These are phyloP conservation scores for Drosophila kohkoa DNA, from an alignment of 1,140 invertebrate genomes.

Conservation along the genomic window DNA sequence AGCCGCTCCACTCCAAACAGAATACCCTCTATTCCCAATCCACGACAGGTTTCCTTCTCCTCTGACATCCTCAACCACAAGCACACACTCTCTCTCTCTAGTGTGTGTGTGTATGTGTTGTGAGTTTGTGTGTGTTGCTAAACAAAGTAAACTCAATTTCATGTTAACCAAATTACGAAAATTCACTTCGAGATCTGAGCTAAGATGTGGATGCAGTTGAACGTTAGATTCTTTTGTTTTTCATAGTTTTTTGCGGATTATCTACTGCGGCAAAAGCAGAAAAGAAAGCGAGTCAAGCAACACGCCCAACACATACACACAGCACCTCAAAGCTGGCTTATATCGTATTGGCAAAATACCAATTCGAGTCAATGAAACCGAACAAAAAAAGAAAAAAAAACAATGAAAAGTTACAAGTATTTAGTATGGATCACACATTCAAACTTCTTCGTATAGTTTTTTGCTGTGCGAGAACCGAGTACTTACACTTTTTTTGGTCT, in stretches of 20 bases:
- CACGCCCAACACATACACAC: background rate
- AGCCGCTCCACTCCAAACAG: constrained; percentile 2
- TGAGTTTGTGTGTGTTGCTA: constrained; percentile 10
- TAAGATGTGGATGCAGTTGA: background rate
- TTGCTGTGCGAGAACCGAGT: background rate
- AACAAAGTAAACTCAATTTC: constrained; percentile 46
- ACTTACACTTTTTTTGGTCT: constrained; percentile 69
- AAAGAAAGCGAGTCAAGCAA: constrained; percentile 38
- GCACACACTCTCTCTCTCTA: background rate
- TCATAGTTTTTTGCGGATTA: background rate
- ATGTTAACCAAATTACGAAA: constrained; percentile 48
- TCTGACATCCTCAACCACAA: no score
- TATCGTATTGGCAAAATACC: constrained; percentile 57
- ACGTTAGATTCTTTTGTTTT: constrained; percentile 3
- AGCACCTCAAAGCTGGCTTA: background rate
- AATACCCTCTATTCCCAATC: background rate
- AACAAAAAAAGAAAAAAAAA: constrained; percentile 20
- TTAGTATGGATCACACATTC: constrained; percentile 17
- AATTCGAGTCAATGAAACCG: constrained; percentile 49
- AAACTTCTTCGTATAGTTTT: background rate
- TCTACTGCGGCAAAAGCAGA: constrained; percentile 29
- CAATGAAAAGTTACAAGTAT: constrained; percentile 23
- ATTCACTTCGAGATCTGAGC: constrained; percentile 1
- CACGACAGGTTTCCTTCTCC: background rate
- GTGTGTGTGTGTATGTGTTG: constrained; percentile 9